Evolutionary conservation across 2,888 invertebrate genomes (phyloP).

Genomic region (Drosophila lacicola): DNA sequence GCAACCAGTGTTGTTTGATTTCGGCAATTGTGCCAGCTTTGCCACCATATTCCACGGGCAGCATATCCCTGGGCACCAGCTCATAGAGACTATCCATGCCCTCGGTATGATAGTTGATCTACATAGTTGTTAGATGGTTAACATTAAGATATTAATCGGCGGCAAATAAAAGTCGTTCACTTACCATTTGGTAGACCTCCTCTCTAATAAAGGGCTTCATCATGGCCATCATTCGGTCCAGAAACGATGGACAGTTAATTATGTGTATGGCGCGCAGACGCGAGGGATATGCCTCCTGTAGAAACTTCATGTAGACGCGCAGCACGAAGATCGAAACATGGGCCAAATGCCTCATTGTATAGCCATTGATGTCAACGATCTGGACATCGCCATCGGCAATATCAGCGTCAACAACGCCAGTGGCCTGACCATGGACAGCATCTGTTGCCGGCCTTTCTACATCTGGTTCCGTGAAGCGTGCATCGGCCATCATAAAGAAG

Average conservation of each 20-base stretch:
- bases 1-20: constrained; percentile 86
- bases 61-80: constrained; percentile 86
- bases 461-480: constrained; percentile 65
- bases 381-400: constrained; percentile 88
- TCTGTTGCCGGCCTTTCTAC: constrained; percentile 36
- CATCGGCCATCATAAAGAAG: constrained; percentile 77
- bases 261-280: constrained; percentile 89
- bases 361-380: constrained; percentile 89
- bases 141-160: background rate
- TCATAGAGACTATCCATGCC: constrained; percentile 87
- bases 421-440: background rate
- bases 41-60: constrained; percentile 89
- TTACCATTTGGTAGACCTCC: constrained; percentile 86
- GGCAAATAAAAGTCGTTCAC: background rate
- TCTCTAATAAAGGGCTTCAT: constrained; percentile 88
- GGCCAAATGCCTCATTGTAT: constrained; percentile 87
- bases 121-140: background rate
- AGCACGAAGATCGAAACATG: constrained; percentile 87
- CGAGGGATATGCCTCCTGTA: constrained; percentile 90
- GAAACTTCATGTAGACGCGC: constrained; percentile 88
- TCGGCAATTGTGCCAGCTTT: constrained; percentile 84
- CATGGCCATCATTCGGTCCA: constrained; percentile 87
- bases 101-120: constrained; percentile 87
- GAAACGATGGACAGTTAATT: constrained; percentile 87
- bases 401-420: constrained; percentile 80